Evolutionary conservation across 2,888 invertebrate species (phyloP).

Genomic region (Thymelicus acteon): DNA sequence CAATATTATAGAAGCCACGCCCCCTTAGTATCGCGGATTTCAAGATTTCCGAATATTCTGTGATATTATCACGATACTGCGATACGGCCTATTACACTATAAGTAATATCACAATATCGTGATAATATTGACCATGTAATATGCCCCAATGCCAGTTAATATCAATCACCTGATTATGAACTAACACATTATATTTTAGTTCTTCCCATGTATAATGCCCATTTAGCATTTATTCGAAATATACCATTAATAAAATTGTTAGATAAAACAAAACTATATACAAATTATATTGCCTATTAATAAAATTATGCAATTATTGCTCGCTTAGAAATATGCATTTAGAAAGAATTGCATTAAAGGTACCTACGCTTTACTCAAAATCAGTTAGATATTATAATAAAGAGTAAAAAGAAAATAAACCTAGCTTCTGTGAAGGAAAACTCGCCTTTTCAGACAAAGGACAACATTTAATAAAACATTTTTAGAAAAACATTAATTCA

Average conservation of each 20-base stretch:
- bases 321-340: neutral
- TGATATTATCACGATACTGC: too few relatives aligned
- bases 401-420: neutral
- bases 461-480: too few relatives aligned
- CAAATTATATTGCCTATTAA: neutral
- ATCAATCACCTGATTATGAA: too few relatives aligned
- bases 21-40: too few relatives aligned
- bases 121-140: too few relatives aligned
- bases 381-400: neutral
- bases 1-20: too few relatives aligned
- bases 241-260: neutral
- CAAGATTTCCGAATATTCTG: too few relatives aligned
- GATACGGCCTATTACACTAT: too few relatives aligned
- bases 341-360: neutral
- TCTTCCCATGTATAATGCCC: too few relatives aligned
- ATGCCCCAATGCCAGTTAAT: neutral
- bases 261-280: neutral
- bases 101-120: too few relatives aligned
- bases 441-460: constrained; percentile 12
- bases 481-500: constrained; percentile 22
- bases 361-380: neutral
- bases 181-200: too few relatives aligned
- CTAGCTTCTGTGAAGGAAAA: neutral
- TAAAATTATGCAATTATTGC: neutral
- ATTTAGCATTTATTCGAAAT: too few relatives aligned